These are phyloP conservation scores for Pangasius mekongensis DNA, from an alignment of 2,797 vertebrate genomes.

Conservation along the genomic window DNA sequence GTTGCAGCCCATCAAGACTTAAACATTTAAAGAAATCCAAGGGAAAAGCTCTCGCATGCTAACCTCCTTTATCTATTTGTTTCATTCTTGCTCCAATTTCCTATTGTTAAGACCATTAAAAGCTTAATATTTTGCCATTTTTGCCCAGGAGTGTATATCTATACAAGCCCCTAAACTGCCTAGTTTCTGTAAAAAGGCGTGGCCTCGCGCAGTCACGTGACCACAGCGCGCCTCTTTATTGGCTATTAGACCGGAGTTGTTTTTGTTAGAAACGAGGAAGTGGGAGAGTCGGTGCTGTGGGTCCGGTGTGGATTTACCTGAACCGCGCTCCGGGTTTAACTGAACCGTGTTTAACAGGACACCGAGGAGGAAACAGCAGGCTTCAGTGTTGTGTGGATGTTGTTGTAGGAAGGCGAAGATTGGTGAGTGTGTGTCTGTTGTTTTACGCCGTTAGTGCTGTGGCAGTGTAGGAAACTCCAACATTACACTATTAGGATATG, in stretches of 20 bases:
- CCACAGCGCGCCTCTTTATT: conserved; percentile 55
- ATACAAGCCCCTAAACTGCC: conserved; percentile 52
- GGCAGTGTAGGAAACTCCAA: not conserved
- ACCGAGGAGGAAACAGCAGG: not conserved
- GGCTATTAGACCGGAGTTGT: conserved; percentile 65
- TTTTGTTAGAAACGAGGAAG: conserved; percentile 71
- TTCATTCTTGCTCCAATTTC: too few species aligned
- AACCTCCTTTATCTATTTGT: too few species aligned
- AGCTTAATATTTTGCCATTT: too few species aligned
- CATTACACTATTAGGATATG: not conserved
- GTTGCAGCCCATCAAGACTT: too few species aligned
- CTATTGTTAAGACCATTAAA: too few species aligned
- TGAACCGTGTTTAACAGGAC: not conserved
- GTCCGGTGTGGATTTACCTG: not conserved
- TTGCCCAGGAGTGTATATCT: too few species aligned
- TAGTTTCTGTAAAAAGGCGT: conserved; percentile 59
- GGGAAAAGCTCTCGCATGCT: too few species aligned
- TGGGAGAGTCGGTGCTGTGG: conserved; percentile 7
- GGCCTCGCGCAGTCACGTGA: conserved; percentile 67
- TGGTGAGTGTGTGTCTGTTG: conserved; percentile 23
- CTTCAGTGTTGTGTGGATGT: not conserved
- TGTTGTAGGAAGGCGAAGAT: not conserved
- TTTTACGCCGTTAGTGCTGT: not conserved
- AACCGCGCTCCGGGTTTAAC: too few species aligned
- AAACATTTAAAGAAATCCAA: too few species aligned